phyloP scores from a whole-genome alignment of 2,113 vertebrate genomes.

The Platycercus adscitus region DNA sequence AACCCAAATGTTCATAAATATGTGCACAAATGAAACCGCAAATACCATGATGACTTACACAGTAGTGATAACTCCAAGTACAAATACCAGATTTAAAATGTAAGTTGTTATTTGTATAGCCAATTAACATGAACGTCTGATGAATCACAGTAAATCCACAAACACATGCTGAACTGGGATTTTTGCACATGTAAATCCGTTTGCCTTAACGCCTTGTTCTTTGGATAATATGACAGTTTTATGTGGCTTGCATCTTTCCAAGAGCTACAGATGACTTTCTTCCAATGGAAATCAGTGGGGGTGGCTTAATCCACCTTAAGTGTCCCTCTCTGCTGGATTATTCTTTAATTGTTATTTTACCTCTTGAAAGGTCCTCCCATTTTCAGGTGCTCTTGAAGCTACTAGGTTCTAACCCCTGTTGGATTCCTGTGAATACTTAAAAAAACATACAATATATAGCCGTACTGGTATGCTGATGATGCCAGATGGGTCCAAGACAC shows the following conservation, averaged over 20 bases:
- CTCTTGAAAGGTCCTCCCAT: neutral
- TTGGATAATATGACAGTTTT: neutral
- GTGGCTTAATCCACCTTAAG: neutral
- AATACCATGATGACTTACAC: conserved; percentile 12
- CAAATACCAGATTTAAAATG: conserved; percentile 31
- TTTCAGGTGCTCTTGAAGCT: neutral
- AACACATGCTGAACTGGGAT: conserved; percentile 8
- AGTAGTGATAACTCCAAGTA: conserved; percentile 45
- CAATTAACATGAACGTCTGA: conserved; percentile 20
- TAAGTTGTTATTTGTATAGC: conserved; percentile 26
- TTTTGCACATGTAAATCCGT: conserved; percentile 27
- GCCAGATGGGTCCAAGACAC: neutral
- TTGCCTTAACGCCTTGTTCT: neutral
- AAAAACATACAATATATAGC: neutral
- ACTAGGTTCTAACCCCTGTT: neutral
- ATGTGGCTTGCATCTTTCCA: neutral
- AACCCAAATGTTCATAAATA: neutral
- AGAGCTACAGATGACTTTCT: neutral
- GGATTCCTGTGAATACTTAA: neutral
- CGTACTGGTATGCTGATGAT: neutral
- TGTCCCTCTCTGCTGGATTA: neutral
- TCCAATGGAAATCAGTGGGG: neutral
- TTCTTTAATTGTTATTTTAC: neutral
- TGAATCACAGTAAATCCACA: conserved; percentile 46
- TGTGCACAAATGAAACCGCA: neutral